Base-by-base conservation (phyloP, 1,140 invertebrate genomes). In the Eriosoma lanigerum region DNA sequence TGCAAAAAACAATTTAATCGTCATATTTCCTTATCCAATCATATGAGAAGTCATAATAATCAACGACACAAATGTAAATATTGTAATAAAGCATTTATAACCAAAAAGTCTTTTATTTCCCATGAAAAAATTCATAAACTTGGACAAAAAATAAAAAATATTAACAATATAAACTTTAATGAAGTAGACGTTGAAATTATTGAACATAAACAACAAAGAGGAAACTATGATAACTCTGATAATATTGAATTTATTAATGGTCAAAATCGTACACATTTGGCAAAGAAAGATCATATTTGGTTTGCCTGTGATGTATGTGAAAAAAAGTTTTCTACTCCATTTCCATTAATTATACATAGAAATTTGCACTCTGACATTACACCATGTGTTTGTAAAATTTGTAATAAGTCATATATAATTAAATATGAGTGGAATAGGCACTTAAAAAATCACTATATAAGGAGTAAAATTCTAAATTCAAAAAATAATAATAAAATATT, bases 381-480 rank as follows among this genome's bases (percentile, higher is more conserved):
- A 29, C 68, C 68, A 12, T 72, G 19, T 52, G 24, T 72, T 5
- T 72, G 68, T 52, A 72, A 52, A 13, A 72, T 72, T 50, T 72
- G 68, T 72, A 29, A 72, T 52, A 72, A 19, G 17, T 19, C 68
- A 1, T 72, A 29, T 5, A 0, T 2, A 10, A 17, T 52, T 0
- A 72, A 24, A 72, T 38, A 24, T 26, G 46, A n/a, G 1, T 72
- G 68, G 68, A 72, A 72, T 52, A 52, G 68, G 17, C 68, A 72
- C 52, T 72, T 72, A 52, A 72, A 72, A 72, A 15, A 0, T 5
- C 68, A 72, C 9, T 72, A 72, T 24, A 1, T 29, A 52, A 50
- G 15, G 19, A 19, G 29, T 17, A 29, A 19, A 13, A 38, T 38
- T 8, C 0, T 2, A 9, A 15, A 26, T 68, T 26, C 9, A 24